These are phyloP conservation scores for Notiomystis cincta DNA, from an alignment of 2,113 vertebrate species.

Conservation along the genomic window DNA sequence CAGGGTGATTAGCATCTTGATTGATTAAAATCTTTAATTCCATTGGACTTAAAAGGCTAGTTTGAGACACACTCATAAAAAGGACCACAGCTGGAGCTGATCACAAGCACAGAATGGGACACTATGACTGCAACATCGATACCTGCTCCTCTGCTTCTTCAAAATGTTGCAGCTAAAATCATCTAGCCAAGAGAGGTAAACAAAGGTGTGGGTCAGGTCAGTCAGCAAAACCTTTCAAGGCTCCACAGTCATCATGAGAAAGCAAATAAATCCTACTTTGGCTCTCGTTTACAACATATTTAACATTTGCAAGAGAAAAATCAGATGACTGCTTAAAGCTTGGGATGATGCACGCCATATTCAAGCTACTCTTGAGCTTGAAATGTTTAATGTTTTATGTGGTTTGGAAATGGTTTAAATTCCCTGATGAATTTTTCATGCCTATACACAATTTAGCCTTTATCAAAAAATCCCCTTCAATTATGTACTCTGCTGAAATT, in stretches of 20 bases:
- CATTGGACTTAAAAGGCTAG: not conserved
- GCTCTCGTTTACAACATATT: not conserved
- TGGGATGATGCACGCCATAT: conserved; percentile 11
- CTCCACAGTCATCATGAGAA: not conserved
- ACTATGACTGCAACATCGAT: not conserved
- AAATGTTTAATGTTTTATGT: conserved; percentile 53
- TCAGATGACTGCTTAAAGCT: not conserved
- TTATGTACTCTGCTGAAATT: conserved; percentile 28
- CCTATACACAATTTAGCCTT: conserved; percentile 29
- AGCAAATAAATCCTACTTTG: not conserved
- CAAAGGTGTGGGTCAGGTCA: not conserved
- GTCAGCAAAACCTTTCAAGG: not conserved
- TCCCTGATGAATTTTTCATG: conserved; percentile 52
- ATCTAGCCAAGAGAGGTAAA: not conserved
- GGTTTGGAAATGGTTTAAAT: conserved; percentile 54
- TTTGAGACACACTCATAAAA: not conserved
- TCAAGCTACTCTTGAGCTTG: conserved; percentile 34
- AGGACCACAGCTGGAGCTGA: not conserved
- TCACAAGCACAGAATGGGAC: not conserved
- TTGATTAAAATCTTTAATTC: conserved; percentile 24
- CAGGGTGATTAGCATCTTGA: not conserved
- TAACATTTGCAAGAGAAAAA: conserved; percentile 34
- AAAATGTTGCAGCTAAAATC: not conserved
- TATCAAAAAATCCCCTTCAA: conserved; percentile 36
- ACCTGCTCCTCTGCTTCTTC: not conserved